These are phyloP conservation scores for Hofmannophila pseudospretella DNA, from an alignment of 2,888 invertebrate genomes.

Conservation along the genomic window DNA sequence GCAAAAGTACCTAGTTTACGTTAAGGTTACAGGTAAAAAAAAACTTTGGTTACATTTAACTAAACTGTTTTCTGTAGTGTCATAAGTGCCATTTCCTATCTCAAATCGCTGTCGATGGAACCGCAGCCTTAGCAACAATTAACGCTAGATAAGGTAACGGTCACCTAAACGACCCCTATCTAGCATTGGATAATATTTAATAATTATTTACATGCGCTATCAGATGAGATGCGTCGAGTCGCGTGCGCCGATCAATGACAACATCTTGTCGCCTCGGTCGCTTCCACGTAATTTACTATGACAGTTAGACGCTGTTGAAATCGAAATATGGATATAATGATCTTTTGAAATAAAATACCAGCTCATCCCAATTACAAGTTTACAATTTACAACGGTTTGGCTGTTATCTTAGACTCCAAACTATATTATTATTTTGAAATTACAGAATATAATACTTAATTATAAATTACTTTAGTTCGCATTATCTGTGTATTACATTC, in stretches of 20 bases:
- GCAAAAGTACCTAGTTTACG: too few relatives aligned
- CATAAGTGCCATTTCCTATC: too few relatives aligned
- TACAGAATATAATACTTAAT: too few relatives aligned
- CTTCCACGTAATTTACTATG: constrained; percentile 45
- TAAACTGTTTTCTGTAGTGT: too few relatives aligned
- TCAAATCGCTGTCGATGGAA: background rate
- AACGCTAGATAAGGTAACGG: constrained; percentile 67
- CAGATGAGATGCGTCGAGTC: constrained; percentile 62
- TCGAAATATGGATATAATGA: constrained; percentile 1
- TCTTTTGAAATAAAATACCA: background rate
- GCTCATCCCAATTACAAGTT: background rate
- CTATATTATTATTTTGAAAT: too few relatives aligned
- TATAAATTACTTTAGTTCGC: too few relatives aligned
- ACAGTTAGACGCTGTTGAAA: constrained; percentile 2
- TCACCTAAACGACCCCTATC: constrained; percentile 72
- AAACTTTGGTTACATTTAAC: too few relatives aligned
- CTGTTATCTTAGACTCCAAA: too few relatives aligned
- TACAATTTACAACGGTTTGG: background rate
- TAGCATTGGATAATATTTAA: constrained; percentile 70
- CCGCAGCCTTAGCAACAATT: constrained; percentile 61
- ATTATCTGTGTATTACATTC: too few relatives aligned
- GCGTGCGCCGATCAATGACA: constrained; percentile 46
- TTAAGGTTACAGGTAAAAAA: too few relatives aligned
- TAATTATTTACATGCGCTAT: constrained; percentile 73
- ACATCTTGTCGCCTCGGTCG: constrained; percentile 40